Conservation (phyloP, 2,113 vertebrate species). For the Lepus timidus region DNA sequence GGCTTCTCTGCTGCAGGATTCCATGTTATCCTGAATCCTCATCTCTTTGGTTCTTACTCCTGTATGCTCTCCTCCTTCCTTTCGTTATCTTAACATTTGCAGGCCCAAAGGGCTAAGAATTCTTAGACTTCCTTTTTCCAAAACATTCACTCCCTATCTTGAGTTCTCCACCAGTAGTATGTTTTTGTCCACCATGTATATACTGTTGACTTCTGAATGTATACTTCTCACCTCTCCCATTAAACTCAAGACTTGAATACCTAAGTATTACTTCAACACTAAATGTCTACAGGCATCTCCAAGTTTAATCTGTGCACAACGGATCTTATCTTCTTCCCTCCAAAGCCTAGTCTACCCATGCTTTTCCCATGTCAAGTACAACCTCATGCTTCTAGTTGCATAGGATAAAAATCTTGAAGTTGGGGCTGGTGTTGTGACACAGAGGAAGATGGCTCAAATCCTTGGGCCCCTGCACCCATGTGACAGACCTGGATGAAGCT, state of each 20-base stretch:
- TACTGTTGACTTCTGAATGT: not conserved
- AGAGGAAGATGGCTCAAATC: no score
- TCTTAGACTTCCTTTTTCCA: not conserved
- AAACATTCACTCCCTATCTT: not conserved
- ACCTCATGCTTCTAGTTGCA: not conserved
- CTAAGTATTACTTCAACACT: not conserved
- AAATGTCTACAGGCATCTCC: not conserved
- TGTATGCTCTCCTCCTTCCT: not conserved
- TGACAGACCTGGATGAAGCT: no score
- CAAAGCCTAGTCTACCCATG: not conserved
- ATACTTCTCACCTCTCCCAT: not conserved
- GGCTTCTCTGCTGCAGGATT: not conserved
- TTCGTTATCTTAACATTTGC: not conserved
- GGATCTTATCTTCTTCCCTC: not conserved
- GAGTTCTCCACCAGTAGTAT: not conserved
- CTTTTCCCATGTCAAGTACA: not conserved
- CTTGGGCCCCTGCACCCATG: no score
- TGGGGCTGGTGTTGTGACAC: no score
- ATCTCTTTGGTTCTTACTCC: not conserved
- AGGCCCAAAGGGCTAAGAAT: not conserved
- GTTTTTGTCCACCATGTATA: not conserved
- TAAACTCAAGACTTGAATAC: not conserved
- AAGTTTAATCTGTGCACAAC: not conserved
- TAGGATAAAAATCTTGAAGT: slow-evolving; percentile 4
- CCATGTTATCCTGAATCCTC: not conserved